Percentiles rank a stretch among this genome's conserved stretches.
Evolutionary conservation across 2,113 vertebrate genomes (phyloP).

Genomic region (Todiramphus saurophagus): DNA sequence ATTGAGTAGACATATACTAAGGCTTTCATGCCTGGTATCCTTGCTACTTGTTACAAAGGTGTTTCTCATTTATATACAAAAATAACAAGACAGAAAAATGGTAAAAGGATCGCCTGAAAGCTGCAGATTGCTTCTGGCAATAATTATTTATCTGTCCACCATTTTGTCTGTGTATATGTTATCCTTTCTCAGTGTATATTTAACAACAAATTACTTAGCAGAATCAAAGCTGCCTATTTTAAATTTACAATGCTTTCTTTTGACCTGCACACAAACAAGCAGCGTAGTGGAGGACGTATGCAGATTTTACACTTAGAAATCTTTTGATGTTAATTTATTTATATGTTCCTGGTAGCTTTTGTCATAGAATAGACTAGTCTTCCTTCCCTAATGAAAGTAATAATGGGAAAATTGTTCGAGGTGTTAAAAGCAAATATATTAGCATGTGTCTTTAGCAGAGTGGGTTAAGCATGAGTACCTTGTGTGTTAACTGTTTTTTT

Average conservation of each 20-base stretch:
- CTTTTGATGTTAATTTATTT: conserved; percentile 13
- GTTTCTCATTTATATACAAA: conserved; percentile 44
- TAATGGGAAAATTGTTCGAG: neutral
- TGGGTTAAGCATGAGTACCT: neutral
- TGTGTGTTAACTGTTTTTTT: neutral
- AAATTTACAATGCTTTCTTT: neutral
- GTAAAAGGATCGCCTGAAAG: neutral
- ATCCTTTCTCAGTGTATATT: neutral
- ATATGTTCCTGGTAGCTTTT: neutral
- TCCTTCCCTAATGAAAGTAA: neutral
- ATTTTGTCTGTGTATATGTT: conserved; percentile 15
- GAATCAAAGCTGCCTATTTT: conserved; percentile 21
- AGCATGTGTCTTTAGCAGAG: neutral
- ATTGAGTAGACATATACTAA: neutral
- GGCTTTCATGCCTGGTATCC: neutral
- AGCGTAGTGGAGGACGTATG: neutral
- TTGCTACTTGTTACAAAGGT: neutral
- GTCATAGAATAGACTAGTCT: neutral
- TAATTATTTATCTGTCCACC: conserved; percentile 24
- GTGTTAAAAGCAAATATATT: neutral
- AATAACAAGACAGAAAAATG: conserved; percentile 24
- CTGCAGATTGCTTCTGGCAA: neutral
- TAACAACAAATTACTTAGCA: conserved; percentile 19
- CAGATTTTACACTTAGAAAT: neutral
- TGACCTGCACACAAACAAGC: neutral